Conservation (phyloP, 2,113 vertebrate genomes). For the Lontra canadensis region DNA sequence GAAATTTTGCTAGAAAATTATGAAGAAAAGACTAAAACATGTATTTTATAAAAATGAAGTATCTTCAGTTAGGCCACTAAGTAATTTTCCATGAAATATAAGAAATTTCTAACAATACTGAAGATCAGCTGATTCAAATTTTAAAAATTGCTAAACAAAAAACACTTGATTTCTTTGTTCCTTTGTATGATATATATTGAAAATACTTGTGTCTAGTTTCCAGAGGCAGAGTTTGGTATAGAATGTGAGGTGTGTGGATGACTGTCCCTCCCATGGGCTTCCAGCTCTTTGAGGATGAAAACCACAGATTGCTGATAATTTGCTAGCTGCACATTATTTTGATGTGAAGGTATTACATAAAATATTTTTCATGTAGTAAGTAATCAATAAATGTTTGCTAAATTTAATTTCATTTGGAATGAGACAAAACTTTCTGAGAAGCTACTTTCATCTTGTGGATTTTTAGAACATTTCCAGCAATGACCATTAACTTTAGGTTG, state of each 20-base stretch:
- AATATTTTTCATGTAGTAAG: neutral
- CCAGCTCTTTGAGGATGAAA: neutral
- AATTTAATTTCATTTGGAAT: slow-evolving; percentile 24
- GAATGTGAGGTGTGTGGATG: neutral
- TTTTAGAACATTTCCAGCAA: neutral
- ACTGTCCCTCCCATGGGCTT: neutral
- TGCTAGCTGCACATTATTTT: neutral
- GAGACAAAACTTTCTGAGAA: neutral
- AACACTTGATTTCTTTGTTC: neutral
- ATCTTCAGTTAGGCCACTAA: neutral
- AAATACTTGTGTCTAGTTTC: neutral
- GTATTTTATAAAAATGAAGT: neutral
- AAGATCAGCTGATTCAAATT: neutral
- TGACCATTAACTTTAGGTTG: neutral
- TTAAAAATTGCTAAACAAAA: neutral
- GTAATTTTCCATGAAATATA: neutral
- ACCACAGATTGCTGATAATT: neutral
- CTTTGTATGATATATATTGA: neutral
- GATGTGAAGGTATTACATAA: neutral
- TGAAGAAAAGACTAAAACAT: neutral
- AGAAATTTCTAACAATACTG: neutral
- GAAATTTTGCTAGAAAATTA: neutral
- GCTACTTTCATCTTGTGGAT: neutral
- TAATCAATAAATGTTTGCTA: neutral
- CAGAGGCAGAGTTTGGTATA: neutral